phyloP scores from a whole-genome alignment of 2,797 vertebrate species.

The Lepus oiostolus region DNA sequence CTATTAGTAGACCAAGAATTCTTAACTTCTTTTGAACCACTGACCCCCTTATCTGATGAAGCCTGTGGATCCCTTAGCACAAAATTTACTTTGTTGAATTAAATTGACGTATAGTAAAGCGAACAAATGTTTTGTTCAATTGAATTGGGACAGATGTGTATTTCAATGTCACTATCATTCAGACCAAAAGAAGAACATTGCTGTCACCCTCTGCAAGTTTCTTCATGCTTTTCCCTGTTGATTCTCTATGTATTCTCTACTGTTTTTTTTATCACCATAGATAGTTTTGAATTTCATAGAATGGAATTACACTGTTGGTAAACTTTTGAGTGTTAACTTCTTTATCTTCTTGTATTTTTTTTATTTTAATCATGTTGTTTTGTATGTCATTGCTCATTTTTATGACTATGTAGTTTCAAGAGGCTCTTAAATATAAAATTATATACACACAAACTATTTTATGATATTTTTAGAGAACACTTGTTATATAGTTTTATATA shows the following conservation, averaged over 20 bases:
- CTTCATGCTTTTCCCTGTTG: neutral
- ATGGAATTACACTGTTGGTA: neutral
- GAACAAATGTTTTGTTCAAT: neutral
- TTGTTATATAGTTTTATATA: no score
- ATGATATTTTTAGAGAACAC: no score
- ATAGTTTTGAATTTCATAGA: neutral
- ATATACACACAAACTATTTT: no score
- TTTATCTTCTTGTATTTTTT: no score
- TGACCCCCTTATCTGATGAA: neutral
- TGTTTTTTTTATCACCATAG: conserved; percentile 12
- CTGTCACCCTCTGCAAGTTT: neutral
- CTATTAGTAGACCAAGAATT: neutral
- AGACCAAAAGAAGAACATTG: conserved; percentile 6
- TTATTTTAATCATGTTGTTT: no score
- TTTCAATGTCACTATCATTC: neutral
- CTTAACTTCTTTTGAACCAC: neutral
- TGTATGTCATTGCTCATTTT: no score
- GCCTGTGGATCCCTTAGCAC: neutral
- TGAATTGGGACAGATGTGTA: neutral
- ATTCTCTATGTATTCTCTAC: neutral
- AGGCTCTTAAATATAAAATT: no score
- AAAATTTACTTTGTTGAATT: neutral
- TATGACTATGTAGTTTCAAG: no score
- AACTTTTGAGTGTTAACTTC: no score
- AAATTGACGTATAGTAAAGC: neutral